Base-by-base conservation (phyloP, 2,888 invertebrate genomes). In the Caenorhabditis afra region DNA sequence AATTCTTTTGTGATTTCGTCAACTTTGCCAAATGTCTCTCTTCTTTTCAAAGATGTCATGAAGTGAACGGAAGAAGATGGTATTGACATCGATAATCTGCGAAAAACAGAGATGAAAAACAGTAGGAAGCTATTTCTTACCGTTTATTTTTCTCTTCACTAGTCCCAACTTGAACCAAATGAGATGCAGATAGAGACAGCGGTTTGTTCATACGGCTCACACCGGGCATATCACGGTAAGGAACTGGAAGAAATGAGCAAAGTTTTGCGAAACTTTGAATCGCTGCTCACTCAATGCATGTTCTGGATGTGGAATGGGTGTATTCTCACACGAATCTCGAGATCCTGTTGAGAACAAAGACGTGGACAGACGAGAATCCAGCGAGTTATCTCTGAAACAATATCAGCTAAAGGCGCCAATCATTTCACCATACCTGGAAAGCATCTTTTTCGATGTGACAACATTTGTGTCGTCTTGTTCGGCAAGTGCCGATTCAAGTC, bases 291-390 rank as follows among this genome's bases (percentile, higher is more conserved):
- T 39, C 20, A 78, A 55, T 18, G 71, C 47, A 16, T 64, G 62
- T 8, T 68, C 64, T 12, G 82, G 82, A 22, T 79, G 67, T 11
- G 83, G 83, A 0, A 62, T 74, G 0, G 83, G 83, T 3, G 81
- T 83, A n/a, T 67, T 50, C 1, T 52, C 57, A 47, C 62, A 65
- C 1, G 81, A 79, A 23, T 74, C 62, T 55, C 29, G 18, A n/a
- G 79, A 77, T 20, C 65, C 68, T 0, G 73, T 79, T 20, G 81
- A 83, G 47, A 83, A 81, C 11, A 83, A 44, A 8, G 64, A 64
- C 16, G 83, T 83, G 12, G 83, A 83, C 5, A 81, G 58, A 16
- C 83, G 68, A n/a, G 83, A 83, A 22, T 83, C 83, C 18, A 77
- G 44, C 37, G 81, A 79, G 52, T 79, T 59, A 20, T 68, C 73